Conservation (phyloP, 2,113 vertebrate genomes). For the Anguilla rostrata region DNA sequence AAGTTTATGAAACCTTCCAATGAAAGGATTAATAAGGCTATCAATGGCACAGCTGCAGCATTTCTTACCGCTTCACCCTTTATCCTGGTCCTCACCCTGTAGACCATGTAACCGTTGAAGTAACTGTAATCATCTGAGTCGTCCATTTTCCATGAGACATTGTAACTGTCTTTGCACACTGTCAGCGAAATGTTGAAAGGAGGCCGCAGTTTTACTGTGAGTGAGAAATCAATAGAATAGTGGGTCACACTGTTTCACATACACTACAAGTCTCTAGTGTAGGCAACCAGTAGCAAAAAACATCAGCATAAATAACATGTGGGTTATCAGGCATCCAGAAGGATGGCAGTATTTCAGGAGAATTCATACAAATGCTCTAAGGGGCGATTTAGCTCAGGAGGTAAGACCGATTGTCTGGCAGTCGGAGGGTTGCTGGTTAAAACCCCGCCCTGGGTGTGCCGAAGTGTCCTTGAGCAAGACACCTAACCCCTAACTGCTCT, state of each 20-base stretch:
- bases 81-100: conserved; percentile 71
- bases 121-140: conserved; percentile 15
- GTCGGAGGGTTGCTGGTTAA: no score
- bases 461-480: no score
- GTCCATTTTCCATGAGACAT: conserved; percentile 77
- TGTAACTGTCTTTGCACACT: conserved; percentile 53
- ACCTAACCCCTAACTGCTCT: no score
- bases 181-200: conserved; percentile 70
- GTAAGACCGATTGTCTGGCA: no score
- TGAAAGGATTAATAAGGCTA: neutral
- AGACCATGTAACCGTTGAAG: conserved; percentile 60
- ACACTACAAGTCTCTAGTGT: neutral
- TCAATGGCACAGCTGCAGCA: neutral
- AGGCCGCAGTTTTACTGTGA: conserved; percentile 75
- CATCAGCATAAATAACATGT: neutral
- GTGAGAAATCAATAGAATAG: conserved; percentile 38
- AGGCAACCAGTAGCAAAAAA: neutral
- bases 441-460: no score
- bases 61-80: conserved; percentile 61
- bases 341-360: neutral
- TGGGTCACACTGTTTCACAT: neutral
- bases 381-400: no score
- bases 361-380: neutral
- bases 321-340: neutral
- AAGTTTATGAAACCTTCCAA: neutral